Evolutionary conservation across 2,888 invertebrate genomes (phyloP), one percentile per base, ranked within the genome.

Genomic region (Scaptomyza polygonia): DNA sequence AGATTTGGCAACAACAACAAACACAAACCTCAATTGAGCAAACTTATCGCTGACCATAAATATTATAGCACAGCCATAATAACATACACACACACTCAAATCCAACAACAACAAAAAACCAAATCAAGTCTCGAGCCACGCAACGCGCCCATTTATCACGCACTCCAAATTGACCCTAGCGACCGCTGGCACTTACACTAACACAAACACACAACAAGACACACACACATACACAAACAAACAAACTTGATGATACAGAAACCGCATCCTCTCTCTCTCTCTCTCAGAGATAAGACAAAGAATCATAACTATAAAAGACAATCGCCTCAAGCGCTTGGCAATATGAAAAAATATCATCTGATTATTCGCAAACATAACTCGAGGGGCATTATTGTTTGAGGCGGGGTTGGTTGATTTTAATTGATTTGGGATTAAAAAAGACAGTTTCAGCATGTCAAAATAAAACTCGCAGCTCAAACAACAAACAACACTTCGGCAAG

Each of bases 131-230:
- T 78, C 57, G 58, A 71, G 82, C 83, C 81, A 86, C 67, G 81
- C 86, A 82, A 83, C 77, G 79, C 63, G 58, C 72, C 86, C 83
- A 79, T 88, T 83, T 86, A 88, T 88, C 88, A 85, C 88, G 72
- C 83, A 88, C 83, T 82, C 64, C 72, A 66, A 72, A 69, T 53
- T 87, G 82, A 82, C 88, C 82, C 76, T 67, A 72, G 72, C 81
- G 82, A 85, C 86, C 87, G 85, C 34, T 53, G 62, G 36, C 34
- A 58, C 42, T 36, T 34, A 59, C 49, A 64, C 36, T 39, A 30
- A 67, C 25, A 9, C 52, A 34, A 51, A 48, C n/a, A n/a, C n/a
- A n/a, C n/a, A n/a, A n/a, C n/a, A n/a, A n/a, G n/a, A n/a, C n/a
- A n/a, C n/a, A n/a, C n/a, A n/a, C n/a, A n/a, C n/a, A n/a, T n/a